Conservation (phyloP, 2,113 vertebrate species). For the Anhinga rufa region DNA sequence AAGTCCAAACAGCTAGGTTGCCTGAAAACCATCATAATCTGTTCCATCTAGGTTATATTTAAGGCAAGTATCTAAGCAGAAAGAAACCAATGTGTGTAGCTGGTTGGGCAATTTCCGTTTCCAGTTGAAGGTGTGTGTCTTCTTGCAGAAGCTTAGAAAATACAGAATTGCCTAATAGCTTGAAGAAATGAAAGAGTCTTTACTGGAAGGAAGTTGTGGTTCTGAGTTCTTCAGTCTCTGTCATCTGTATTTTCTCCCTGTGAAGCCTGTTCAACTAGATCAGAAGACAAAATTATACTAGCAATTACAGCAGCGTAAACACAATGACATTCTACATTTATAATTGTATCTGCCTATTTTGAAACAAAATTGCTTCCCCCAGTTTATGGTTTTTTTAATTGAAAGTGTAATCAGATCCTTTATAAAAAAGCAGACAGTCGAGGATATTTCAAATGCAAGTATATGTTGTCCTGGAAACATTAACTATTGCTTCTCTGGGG, state of each 20-base stretch:
- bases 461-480: not conserved
- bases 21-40: not conserved
- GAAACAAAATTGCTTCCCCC: not conserved
- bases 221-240: not conserved
- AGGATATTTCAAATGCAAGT: not conserved
- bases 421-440: not conserved
- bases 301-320: not conserved
- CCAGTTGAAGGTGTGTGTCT: not conserved
- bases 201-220: constrained; percentile 37
- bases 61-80: not conserved
- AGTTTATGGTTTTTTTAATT: not conserved
- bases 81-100: not conserved
- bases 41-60: not conserved
- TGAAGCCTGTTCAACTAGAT: not conserved
- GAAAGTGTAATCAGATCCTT: not conserved
- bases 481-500: too few relatives aligned
- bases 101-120: not conserved
- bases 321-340: not conserved
- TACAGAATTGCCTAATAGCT: constrained; percentile 27
- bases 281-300: not conserved
- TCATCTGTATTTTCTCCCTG: not conserved
- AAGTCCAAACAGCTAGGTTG: not conserved
- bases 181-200: constrained; percentile 35
- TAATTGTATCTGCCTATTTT: not conserved
- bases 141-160: constrained; percentile 22